A percentile compares a stretch with the other conserved stretches of the same genome.
These are phyloP conservation scores for Pomacea canaliculata DNA, from an alignment of 2,888 invertebrate genomes.

Conservation along the genomic window DNA sequence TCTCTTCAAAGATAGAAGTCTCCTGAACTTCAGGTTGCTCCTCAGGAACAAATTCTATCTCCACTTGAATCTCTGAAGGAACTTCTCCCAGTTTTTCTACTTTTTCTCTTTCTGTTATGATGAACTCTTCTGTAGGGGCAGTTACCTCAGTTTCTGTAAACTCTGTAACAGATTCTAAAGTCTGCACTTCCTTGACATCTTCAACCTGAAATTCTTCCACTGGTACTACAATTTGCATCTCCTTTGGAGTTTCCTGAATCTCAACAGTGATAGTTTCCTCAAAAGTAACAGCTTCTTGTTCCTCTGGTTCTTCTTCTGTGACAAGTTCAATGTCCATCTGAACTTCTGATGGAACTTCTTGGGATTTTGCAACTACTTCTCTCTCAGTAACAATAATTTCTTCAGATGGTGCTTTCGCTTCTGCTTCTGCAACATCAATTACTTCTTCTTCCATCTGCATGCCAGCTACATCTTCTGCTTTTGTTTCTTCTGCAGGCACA, in stretches of 20 bases:
- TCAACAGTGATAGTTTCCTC: constrained; percentile 38
- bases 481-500: constrained; percentile 6
- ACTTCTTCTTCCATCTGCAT: constrained; percentile 43
- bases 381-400: constrained; percentile 39
- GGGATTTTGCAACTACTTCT: constrained; percentile 33
- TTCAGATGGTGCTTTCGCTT: constrained; percentile 30
- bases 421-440: constrained; percentile 32
- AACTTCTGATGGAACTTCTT: constrained; percentile 26
- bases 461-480: constrained; percentile 39
- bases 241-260: constrained; percentile 39
- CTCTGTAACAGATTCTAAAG: constrained; percentile 39
- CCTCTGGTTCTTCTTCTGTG: constrained; percentile 45
- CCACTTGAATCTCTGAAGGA: constrained; percentile 41
- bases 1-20: constrained; percentile 27
- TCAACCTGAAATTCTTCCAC: constrained; percentile 37
- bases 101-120: constrained; percentile 18
- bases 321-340: constrained; percentile 46
- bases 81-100: constrained; percentile 28
- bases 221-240: constrained; percentile 36
- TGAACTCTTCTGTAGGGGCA: constrained; percentile 33
- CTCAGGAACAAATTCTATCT: constrained; percentile 32
- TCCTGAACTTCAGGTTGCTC: constrained; percentile 27
- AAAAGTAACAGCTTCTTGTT: constrained; percentile 50
- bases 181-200: constrained; percentile 21
- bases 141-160: constrained; percentile 51